Base-by-base conservation (phyloP, 2,888 invertebrate genomes). In the Xanthia icteritia region DNA sequence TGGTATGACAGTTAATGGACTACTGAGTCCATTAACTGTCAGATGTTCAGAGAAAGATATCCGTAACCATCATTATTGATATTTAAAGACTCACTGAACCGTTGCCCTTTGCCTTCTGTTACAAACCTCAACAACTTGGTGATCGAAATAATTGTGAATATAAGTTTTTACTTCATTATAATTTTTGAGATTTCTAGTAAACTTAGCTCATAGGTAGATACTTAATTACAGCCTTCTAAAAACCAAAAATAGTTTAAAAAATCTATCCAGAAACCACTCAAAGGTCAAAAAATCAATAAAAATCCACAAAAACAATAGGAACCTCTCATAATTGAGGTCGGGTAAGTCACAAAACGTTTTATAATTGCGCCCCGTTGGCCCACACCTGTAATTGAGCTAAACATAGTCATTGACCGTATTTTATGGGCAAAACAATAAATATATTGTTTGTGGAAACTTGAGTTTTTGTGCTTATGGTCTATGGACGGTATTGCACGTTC, bases 321-420 rank as follows among this genome's bases (percentile, higher is more conserved):
- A 65, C 58, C 64, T 69, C 70, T 80, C 74, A 86, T 83, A 81
- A 80, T 81, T 76, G 77, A 68, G 72, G 79, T 72, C 77, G 72
- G 84, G 91, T 93, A 93, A 87, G 89, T 89, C 90, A 93, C 92
- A 93, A 94, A 94, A 90, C 90, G 92, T 69, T 92, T 93, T 93
- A 93, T 94, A 94, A 93, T 93, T 89, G 83, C 76, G 63, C 77
- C 83, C 85, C 81, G 45, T 70, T 70, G 82, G 88, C 79, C 89
- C 83, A 87, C 89, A 87, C 90, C 90, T 89, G 87, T 92, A 91
- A 92, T 91, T 91, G 89, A 85, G 81, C 85, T 89, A 89, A 92
- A 90, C 90, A 92, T 91, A 92, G 91, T 91, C 83, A 93, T 93
- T 92, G 89, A 84, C 79, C 77, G 77, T 88, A 89, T 90, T 92